Base-by-base conservation (phyloP, 2,888 invertebrate genomes). In the Ormyrus pomaceus region DNA sequence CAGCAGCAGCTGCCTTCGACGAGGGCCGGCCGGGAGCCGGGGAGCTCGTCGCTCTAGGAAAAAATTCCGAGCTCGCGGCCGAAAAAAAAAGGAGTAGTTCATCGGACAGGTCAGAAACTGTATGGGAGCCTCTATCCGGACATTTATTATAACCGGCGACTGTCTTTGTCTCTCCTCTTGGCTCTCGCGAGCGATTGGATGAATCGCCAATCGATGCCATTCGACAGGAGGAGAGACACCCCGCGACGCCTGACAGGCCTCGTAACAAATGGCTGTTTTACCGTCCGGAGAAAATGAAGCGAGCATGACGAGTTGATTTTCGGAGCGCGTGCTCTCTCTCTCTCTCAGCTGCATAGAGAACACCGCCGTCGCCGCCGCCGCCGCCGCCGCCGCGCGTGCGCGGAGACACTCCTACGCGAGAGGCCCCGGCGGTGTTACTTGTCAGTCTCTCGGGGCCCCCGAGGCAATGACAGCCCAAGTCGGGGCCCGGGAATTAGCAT, bases 221-320 rank as follows among this genome's bases (percentile, higher is more conserved):
- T 88, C 86, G 87, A 82, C 69, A 79, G 66, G 66, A 68, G 61
- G 45, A 69, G 55, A 62, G 55, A 81, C 80, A 77, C 81, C 82
- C 74, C 78, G 77, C 77, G 78, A 81, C 13, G 73, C 80, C 87
- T 88, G 89, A 89, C 90, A 87, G 88, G 86, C 86, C 79, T 73
- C 68, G 69, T 90, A 90, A 90, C 90, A 90, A 90, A 90, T 90
- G 89, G 89, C 89, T 89, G 89, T 90, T 90, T 90, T 89, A 90
- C 88, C 88, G 88, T 88, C 86, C 88, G 83, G 87, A 90, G 90
- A 90, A 90, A 90, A 90, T 90, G 90, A 90, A 90, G 89, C 88
- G 86, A 90, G 89, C 87, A 90, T 90, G 90, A 90, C 90, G 87
- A 88, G 90, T 89, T 88, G 88, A 89, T 90, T 90, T 89, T 89